Percentiles rank a stretch among this genome's conserved stretches.
These are phyloP conservation scores for Drosophila tanythrix DNA, from an alignment of 2,888 invertebrate genomes.

Conservation along the genomic window DNA sequence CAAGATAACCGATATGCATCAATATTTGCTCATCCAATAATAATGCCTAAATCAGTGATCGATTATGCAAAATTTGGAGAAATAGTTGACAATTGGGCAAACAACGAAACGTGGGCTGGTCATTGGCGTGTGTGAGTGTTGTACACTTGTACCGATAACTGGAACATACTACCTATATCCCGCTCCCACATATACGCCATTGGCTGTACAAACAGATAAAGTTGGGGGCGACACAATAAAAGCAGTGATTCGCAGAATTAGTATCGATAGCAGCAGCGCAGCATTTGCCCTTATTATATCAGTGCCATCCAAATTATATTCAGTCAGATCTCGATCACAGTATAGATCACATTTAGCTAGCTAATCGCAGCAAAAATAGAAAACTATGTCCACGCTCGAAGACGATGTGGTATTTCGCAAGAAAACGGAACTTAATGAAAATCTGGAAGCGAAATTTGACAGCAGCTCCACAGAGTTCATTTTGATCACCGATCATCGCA, in stretches of 20 bases:
- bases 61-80: constrained; percentile 54
- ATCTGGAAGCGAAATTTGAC: constrained; percentile 76
- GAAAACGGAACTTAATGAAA: constrained; percentile 62
- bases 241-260: constrained; percentile 55
- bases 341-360: constrained; percentile 18
- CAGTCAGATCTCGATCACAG: constrained; percentile 33
- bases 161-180: constrained; percentile 81
- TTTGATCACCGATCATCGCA: constrained; percentile 81
- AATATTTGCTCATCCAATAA: constrained; percentile 51
- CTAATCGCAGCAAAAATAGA: not conserved
- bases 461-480: constrained; percentile 82
- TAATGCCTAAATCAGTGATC: constrained; percentile 16
- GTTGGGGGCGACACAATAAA: constrained; percentile 57
- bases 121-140: constrained; percentile 47
- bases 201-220: constrained; percentile 61
- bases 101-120: constrained; percentile 51
- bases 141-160: constrained; percentile 50
- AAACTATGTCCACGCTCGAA: constrained; percentile 76
- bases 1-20: constrained; percentile 31
- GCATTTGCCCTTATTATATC: constrained; percentile 47
- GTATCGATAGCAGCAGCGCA: constrained; percentile 28
- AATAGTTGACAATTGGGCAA: constrained; percentile 41
- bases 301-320: constrained; percentile 27
- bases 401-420: constrained; percentile 74
- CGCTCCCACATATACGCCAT: constrained; percentile 75